A percentile compares a stretch with the other conserved stretches of the same genome.
phyloP scores from a whole-genome alignment of 2,888 invertebrate species.

The Entomobrya multifasciata region DNA sequence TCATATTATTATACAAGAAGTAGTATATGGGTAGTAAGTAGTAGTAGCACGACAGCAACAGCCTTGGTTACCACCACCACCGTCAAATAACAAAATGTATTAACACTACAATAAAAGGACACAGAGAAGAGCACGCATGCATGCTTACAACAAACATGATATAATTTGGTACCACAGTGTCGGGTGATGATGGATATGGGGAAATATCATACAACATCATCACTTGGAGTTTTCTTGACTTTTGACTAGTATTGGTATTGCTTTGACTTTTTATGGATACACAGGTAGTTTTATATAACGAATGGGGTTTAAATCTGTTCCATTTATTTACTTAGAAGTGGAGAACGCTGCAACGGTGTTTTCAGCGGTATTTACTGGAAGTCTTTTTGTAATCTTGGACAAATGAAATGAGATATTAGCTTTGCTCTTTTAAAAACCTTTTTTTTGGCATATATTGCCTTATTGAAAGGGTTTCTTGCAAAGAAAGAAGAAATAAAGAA shows the following conservation, averaged over 20 bases:
- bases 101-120: not conserved
- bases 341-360: too few species aligned
- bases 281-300: conserved; percentile 1
- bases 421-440: too few species aligned
- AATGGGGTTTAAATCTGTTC: too few species aligned
- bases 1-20: not conserved
- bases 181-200: conserved; percentile 1
- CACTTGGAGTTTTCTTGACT: conserved; percentile 2
- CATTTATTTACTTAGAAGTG: too few species aligned
- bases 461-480: too few species aligned
- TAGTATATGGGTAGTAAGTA: not conserved
- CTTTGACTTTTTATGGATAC: not conserved
- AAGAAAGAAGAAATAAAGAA: too few species aligned
- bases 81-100: not conserved
- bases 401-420: too few species aligned
- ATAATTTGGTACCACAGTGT: not conserved
- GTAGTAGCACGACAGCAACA: conserved; percentile 16
- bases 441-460: too few species aligned
- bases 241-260: not conserved
- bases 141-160: conserved; percentile 2
- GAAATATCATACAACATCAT: conserved; percentile 5
- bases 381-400: too few species aligned
- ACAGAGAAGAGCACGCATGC: conserved; percentile 2
- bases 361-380: too few species aligned
- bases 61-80: conserved; percentile 26